Base-by-base conservation (phyloP, 2,113 vertebrate genomes). In the Lepidiolamprologus cunningtoni region DNA sequence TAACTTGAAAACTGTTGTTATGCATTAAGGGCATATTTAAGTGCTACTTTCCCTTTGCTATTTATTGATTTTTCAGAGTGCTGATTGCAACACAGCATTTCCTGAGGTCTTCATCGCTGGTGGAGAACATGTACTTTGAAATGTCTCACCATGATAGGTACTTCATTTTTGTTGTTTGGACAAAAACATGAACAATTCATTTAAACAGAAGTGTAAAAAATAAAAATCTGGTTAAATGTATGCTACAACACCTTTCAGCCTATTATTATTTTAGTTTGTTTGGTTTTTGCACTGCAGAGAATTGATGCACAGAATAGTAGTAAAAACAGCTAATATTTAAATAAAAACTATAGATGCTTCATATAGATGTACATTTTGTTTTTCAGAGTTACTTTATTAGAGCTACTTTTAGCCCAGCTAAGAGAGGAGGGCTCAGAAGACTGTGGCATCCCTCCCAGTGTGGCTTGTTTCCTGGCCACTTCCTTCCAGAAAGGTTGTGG, bases 101-200 rank as follows among this genome's bases (percentile, higher is more conserved):
- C 92, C 95, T 99, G 92, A 97, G 96, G 92, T 98, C 96, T 83
- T 96, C 97, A 10, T 95, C 96, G 54, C 91, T 99, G 93, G 96
- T 98, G 82, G 93, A 97, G 93, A 96, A 90, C 92, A 96, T 98
- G 95, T 98, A 98, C 93, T 94, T 96, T 83, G 96, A 96, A 94
- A 96, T 98, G 97, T 97, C 95, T 93, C 96, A 97, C 89, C 96
- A 96, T 91, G 98, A 98, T 96, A 97, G 98, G 99, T 99, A 98
- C 95, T 53, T 73, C 9, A 40, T 55, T 31, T 78, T 31, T 78
- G 23, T 42, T 73, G 37, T 31, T 50, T 52, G 73, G 23, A 31
- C 16, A 78, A 19, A 31, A 78, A 78, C 26, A 31, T 6, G 26
- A 78, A 78, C 45, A 78, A 78, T 3, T 78, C 5, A n/a, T 7